Conservation (phyloP, 64 coral and sea anemone species). For the Hydrozoanthus tunicans region DNA sequence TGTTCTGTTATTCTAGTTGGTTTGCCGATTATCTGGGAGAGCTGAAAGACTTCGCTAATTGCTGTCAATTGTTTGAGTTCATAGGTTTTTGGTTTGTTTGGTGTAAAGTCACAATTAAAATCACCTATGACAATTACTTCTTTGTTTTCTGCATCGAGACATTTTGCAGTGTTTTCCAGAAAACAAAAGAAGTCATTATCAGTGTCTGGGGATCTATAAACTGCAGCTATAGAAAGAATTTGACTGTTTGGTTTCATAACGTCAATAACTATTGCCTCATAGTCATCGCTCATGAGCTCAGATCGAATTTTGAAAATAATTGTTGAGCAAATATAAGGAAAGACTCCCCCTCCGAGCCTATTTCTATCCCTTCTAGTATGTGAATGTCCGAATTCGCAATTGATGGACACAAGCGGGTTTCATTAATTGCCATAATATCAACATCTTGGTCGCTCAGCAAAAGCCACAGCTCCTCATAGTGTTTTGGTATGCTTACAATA, state of each 20-base stretch:
- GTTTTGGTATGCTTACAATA: too few relatives aligned
- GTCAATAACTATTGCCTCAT: background rate
- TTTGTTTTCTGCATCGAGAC: too few relatives aligned
- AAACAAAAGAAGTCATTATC: background rate
- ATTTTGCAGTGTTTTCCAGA: too few relatives aligned
- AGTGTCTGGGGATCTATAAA: background rate
- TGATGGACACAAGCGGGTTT: background rate
- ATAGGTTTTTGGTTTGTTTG: too few relatives aligned
- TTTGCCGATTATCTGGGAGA: too few relatives aligned
- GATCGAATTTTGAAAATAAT: background rate
- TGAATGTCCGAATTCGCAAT: background rate
- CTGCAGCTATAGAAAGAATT: background rate
- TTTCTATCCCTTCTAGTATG: background rate
- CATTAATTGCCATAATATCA: background rate
- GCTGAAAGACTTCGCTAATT: too few relatives aligned
- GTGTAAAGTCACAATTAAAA: too few relatives aligned
- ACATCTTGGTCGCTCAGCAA: too few relatives aligned
- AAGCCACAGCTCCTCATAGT: too few relatives aligned
- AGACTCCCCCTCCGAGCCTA: background rate
- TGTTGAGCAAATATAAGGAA: background rate
- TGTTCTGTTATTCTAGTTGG: too few relatives aligned
- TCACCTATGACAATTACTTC: too few relatives aligned
- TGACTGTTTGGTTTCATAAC: slow-evolving; percentile 12
- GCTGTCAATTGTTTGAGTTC: too few relatives aligned
- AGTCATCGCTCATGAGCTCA: background rate